Percentiles rank a stretch among this genome's conserved stretches.
These are phyloP conservation scores for Trichonephila clavata DNA, from an alignment of 1,140 invertebrate species.

Conservation along the genomic window DNA sequence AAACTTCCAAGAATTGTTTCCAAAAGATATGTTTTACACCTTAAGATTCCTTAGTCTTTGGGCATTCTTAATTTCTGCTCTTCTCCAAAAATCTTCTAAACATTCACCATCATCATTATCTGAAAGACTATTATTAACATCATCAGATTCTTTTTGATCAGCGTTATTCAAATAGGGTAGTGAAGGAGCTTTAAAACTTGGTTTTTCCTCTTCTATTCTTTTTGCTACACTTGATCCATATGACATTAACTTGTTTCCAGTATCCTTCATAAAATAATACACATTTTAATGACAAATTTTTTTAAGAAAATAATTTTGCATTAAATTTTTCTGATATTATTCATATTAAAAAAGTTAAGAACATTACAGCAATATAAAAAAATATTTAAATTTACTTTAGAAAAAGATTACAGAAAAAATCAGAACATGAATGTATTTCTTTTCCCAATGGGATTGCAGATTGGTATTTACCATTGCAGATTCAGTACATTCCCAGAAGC, in stretches of 20 bases:
- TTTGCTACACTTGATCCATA: slow-evolving; percentile 9
- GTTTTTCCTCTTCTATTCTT: slow-evolving; percentile 47
- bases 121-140: not conserved
- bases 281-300: too few relatives aligned
- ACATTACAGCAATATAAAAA: too few relatives aligned
- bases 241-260: not conserved
- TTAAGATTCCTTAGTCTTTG: not conserved
- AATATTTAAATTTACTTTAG: too few relatives aligned
- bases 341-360: too few relatives aligned
- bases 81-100: slow-evolving; percentile 57
- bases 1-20: not conserved
- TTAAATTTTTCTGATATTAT: too few relatives aligned
- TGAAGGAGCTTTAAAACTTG: slow-evolving; percentile 9
- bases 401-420: too few relatives aligned
- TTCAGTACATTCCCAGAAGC: too few relatives aligned
- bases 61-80: slow-evolving; percentile 25
- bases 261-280: not conserved
- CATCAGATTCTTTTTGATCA: not conserved
- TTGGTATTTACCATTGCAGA: too few relatives aligned
- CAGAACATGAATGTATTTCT: too few relatives aligned
- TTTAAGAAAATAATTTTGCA: too few relatives aligned
- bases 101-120: slow-evolving; percentile 38
- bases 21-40: not conserved
- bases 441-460: too few relatives aligned
- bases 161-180: not conserved